Conservation (phyloP, 2,797 vertebrate genomes). For the Thunnus albacares region DNA sequence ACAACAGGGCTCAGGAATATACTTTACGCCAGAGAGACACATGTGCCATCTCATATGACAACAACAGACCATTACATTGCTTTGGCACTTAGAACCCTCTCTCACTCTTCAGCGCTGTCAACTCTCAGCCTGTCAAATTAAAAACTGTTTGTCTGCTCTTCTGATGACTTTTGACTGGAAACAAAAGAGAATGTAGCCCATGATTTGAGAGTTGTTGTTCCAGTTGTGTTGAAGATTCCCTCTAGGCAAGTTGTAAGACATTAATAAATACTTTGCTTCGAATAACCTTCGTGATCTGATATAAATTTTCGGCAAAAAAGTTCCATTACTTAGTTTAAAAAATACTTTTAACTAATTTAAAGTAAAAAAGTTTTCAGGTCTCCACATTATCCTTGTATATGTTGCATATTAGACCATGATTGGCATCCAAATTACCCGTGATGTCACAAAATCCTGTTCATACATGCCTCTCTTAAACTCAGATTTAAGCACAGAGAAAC, state of each 20-base stretch:
- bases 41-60: constrained; percentile 58
- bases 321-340: not conserved
- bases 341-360: too few species aligned
- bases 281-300: not conserved
- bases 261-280: not conserved
- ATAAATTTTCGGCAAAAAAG: not conserved
- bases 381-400: not conserved
- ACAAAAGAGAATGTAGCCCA: constrained; percentile 8
- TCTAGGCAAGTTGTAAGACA: not conserved
- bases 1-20: constrained; percentile 62
- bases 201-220: not conserved
- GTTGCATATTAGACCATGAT: not conserved
- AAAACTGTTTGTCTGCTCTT: constrained; percentile 23
- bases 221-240: not conserved
- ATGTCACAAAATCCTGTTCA: too few species aligned
- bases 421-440: not conserved
- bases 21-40: constrained; percentile 55
- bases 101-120: constrained; percentile 26
- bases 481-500: too few species aligned
- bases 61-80: constrained; percentile 54
- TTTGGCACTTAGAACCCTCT: constrained; percentile 37
- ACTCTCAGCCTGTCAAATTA: constrained; percentile 21
- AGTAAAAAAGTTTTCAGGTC: not conserved
- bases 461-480: not conserved
- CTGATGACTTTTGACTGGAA: constrained; percentile 26